Base-by-base conservation (phyloP, 2,113 vertebrate species). In the Hemichromis elongatus region DNA sequence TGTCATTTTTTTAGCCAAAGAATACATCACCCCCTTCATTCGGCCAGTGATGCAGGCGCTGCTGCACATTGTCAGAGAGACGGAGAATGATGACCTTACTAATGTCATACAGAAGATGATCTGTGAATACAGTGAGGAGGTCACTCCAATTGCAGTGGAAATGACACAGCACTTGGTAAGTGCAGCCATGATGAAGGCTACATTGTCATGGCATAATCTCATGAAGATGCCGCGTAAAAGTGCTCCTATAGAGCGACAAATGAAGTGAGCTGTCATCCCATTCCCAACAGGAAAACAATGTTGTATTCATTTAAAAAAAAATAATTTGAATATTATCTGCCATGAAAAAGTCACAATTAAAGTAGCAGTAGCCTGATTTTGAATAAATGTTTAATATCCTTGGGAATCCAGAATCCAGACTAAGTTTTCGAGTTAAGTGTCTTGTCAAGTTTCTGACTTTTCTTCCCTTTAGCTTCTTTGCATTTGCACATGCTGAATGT, bases 61-160 rank as follows among this genome's bases (percentile, higher is more conserved):
- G 83, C 97, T 99, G 92, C 98, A 99, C 93, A 99, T 99, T 42
- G 99, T 99, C 95, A 96, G 99, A 89, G 99, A 99, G 94, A 99
- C 99, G 3, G 98, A 99, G 96, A 99, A 99, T 35, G 98, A 99
- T 84, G 99, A 99, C 92, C 98, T 99, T 90, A 99, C 99, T 80
- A 99, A 98, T 88, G 99, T 99, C 92, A 99, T 99, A 92, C 99
- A 99, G 95, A 99, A 99, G 95, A 99, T 99, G 99, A 99, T 99
- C 94, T 99, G 98, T 91, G 98, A 99, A 95, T 99, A 99, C 94
- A 99, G 98, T 70, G 98, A 99, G 95, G 99, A 99, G 93, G 98
- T 99, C 94, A 99, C 98, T 54, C 98, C 98, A 37, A 99, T 99
- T 90, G 99, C 99, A 40, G 99, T 99, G 88, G 99, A 99, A 96